phyloP scores from a whole-genome alignment of 2,113 vertebrate species.

The Triplophysa tibetana region DNA sequence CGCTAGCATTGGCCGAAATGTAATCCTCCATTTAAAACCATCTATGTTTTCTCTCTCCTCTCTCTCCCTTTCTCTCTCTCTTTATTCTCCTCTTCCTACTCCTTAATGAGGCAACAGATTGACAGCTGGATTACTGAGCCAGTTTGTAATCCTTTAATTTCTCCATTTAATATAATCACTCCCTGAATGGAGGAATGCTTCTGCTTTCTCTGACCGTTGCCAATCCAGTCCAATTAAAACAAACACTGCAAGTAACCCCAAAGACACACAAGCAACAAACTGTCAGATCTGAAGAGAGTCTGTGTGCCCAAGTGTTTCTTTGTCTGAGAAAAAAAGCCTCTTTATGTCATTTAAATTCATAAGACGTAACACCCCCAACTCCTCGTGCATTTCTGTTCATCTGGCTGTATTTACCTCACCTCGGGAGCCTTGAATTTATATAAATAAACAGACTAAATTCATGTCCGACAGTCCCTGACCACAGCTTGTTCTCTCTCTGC shows the following conservation, averaged over 20 bases:
- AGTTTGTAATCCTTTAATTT: slow-evolving; percentile 76
- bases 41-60: background rate
- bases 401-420: slow-evolving; percentile 7
- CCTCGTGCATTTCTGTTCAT: background rate
- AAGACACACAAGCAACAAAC: background rate
- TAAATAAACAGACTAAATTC: slow-evolving; percentile 30
- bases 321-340: background rate
- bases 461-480: slow-evolving; percentile 27
- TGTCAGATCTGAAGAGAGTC: background rate
- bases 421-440: slow-evolving; percentile 3
- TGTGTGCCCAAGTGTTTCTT: no score
- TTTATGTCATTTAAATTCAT: slow-evolving; percentile 17
- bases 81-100: slow-evolving; percentile 36
- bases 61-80: slow-evolving; percentile 47
- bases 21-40: slow-evolving; percentile 15
- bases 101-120: slow-evolving; percentile 73
- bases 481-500: slow-evolving; percentile 7
- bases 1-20: background rate
- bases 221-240: slow-evolving; percentile 16
- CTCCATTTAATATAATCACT: slow-evolving; percentile 72
- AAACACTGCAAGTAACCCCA: background rate
- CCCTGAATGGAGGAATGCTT: slow-evolving; percentile 57
- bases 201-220: slow-evolving; percentile 21
- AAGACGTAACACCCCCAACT: background rate
- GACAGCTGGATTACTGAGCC: slow-evolving; percentile 74